Conservation (phyloP, 1,140 invertebrate species). For the Tetranychus cinnabarinus region DNA sequence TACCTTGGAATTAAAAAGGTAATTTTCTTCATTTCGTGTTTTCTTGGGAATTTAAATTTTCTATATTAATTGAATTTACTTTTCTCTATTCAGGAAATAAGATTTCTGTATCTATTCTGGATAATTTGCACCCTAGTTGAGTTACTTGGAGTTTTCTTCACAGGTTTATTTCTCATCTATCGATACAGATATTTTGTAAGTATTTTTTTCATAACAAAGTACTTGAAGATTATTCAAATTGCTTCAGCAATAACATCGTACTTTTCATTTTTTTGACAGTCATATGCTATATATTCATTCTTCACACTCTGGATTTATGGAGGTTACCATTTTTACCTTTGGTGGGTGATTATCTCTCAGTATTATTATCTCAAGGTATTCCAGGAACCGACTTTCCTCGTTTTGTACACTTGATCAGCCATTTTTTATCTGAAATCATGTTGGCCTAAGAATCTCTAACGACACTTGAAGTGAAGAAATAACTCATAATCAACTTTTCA, state of each 20-base stretch:
- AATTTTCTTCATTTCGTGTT: not conserved
- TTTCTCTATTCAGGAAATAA: not conserved
- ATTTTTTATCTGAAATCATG: too few relatives aligned
- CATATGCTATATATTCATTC: conserved; percentile 5
- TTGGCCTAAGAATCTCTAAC: too few relatives aligned
- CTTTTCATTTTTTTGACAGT: not conserved
- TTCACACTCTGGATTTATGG: conserved; percentile 1
- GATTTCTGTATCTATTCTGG: not conserved
- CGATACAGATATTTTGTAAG: not conserved
- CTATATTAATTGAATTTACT: not conserved
- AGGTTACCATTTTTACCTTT: conserved; percentile 7
- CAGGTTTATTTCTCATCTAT: not conserved
- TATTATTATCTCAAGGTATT: conserved; percentile 9
- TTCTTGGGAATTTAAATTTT: not conserved
- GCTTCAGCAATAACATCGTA: not conserved
- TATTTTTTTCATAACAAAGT: not conserved
- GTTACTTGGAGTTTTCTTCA: not conserved
- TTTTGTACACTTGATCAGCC: conserved; percentile 3
- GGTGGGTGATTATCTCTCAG: conserved; percentile 5
- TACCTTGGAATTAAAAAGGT: conserved; percentile 6
- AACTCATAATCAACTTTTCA: too few relatives aligned
- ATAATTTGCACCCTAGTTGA: not conserved
- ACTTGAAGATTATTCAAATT: not conserved
- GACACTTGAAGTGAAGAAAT: too few relatives aligned
- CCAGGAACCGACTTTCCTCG: conserved; percentile 9